phyloP scores from a whole-genome alignment of 2,888 invertebrate genomes.

The Pardosa pseudoannulata region DNA sequence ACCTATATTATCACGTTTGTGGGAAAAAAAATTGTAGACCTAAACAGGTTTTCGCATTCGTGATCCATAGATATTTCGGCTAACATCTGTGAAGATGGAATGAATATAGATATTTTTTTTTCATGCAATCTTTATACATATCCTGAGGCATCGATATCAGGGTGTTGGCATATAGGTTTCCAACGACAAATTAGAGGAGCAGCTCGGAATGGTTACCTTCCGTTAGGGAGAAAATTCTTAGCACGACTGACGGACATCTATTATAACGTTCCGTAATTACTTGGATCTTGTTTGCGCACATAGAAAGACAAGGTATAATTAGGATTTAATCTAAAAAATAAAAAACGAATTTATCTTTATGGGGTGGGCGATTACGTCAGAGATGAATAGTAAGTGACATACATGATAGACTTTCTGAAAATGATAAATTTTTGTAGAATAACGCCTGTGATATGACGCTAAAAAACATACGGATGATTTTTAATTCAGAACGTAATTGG shows the following conservation, averaged over 20 bases:
- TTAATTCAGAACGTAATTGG: too few relatives aligned
- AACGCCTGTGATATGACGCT: too few relatives aligned
- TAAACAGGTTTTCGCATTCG: conserved; percentile 1
- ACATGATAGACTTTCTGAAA: too few relatives aligned
- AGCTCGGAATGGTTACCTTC: neutral
- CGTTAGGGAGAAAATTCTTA: neutral
- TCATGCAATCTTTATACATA: neutral
- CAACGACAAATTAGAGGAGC: neutral
- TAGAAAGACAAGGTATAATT: neutral
- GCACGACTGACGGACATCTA: neutral
- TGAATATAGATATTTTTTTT: neutral
- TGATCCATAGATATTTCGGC: neutral
- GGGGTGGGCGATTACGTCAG: too few relatives aligned
- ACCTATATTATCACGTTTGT: conserved; percentile 5
- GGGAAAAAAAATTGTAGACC: neutral
- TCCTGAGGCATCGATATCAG: neutral
- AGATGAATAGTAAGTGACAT: too few relatives aligned
- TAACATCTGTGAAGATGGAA: neutral
- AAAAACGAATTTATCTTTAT: neutral
- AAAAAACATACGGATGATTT: too few relatives aligned
- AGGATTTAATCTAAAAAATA: neutral
- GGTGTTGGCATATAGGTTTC: neutral
- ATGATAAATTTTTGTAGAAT: too few relatives aligned
- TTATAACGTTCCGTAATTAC: neutral
- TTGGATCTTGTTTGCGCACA: neutral